Base-by-base conservation (phyloP, 2,797 vertebrate genomes). In the Petrocephalus schoutedeni region DNA sequence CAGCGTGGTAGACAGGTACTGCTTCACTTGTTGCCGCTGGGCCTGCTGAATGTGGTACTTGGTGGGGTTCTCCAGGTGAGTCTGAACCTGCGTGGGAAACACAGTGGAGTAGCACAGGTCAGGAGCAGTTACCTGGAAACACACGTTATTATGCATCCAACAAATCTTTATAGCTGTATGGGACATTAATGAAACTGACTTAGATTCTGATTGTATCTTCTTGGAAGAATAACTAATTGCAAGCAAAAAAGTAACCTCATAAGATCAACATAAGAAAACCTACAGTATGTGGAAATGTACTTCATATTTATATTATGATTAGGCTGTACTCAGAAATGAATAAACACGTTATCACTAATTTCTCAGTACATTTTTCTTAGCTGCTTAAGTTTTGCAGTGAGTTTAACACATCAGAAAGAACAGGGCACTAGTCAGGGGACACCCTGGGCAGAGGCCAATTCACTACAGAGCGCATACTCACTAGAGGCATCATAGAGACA, bases 31-130 rank as follows among this genome's bases (percentile, higher is more conserved):
- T 93, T 99, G 98, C 94, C 98, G 94, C 93, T 98, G 98, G 87
- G 97, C 96, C 95, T 99, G 98, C 94, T 98, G 98, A 87, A 99
- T 96, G 95, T 99, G 98, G 92, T 97, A 99, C 94, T 99, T 99
- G 89, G 95, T 96, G 85, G 98, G 97, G 92, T 96, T 99, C 93
- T 99, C 98, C 92, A 99, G 96, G 95, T 99, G 98, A 88, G 97
- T 96, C 96, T 97, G 98, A 94, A 98, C 97, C 98, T 98, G 91
- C 0, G 45, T 0, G 6, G 89, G 64, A 16, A 36, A 14, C 36
- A 86, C 12, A 86, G 49, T 0, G n/a, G n/a, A 5, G 19, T 51
- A 67, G 84, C 56, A 32, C 7, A 12, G 23, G 36, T 58, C 28
- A 36, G 56, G 56, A 58, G 14, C 84, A 59, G 36, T 77, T 77